Conservation (phyloP, 2,888 invertebrate species). For the Entomobrya multifasciata region DNA sequence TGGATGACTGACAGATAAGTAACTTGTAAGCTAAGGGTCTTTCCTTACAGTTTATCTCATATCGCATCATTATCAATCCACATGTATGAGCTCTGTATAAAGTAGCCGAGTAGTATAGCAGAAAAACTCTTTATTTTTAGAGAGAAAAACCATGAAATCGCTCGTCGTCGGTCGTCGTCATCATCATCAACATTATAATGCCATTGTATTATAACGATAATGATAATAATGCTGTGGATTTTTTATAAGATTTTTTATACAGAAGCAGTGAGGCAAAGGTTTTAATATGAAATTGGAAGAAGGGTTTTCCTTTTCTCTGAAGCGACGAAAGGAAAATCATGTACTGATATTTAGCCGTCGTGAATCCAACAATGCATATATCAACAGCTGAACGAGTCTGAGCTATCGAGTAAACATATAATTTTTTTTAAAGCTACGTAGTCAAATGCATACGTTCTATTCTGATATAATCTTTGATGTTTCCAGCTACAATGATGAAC, state of each 20-base stretch:
- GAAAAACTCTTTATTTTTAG: constrained; percentile 13
- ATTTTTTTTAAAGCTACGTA: background rate
- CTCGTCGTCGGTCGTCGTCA: constrained; percentile 56
- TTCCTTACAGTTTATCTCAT: background rate
- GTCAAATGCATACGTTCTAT: no score
- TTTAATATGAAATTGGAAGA: background rate
- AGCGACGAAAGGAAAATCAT: constrained; percentile 70
- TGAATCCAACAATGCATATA: background rate
- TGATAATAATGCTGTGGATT: constrained; percentile 27
- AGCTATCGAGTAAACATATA: no score
- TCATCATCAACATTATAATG: background rate
- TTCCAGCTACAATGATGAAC: constrained; percentile 54
- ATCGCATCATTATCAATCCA: no score
- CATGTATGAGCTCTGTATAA: background rate
- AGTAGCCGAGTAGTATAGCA: no score
- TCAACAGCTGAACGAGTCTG: constrained; percentile 1
- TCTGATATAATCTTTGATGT: background rate
- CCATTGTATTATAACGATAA: background rate
- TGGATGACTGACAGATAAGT: constrained; percentile 56
- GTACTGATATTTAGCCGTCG: constrained; percentile 41
- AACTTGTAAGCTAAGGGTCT: background rate
- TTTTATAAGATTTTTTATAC: background rate
- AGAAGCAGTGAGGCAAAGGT: background rate
- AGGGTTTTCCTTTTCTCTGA: constrained; percentile 35
- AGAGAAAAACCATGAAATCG: constrained; percentile 63